Evolutionary conservation across 2,113 vertebrate genomes (phyloP).

Genomic region (Gyps fulvus): DNA sequence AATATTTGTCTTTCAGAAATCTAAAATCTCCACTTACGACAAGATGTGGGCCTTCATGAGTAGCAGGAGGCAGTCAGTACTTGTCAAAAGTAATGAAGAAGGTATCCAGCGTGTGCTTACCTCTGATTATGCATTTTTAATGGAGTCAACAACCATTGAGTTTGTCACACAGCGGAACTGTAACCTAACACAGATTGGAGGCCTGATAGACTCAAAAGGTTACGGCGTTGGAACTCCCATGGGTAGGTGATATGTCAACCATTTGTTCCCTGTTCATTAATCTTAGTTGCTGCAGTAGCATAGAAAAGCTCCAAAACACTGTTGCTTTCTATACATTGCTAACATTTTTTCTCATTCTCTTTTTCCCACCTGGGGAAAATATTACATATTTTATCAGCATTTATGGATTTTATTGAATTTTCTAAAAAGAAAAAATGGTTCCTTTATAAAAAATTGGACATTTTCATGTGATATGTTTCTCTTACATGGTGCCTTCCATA

Average conservation of each 20-base stretch:
- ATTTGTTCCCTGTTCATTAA: constrained; percentile 38
- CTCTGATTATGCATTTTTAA: constrained; percentile 96
- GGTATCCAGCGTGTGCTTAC: constrained; percentile 95
- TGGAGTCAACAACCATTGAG: constrained; percentile 98
- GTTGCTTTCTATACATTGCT: neutral
- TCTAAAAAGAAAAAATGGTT: neutral
- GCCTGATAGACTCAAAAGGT: constrained; percentile 96
- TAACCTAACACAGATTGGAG: constrained; percentile 97
- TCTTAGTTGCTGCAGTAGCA: neutral
- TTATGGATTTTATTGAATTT: neutral
- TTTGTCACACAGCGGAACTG: constrained; percentile 96
- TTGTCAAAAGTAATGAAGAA: constrained; percentile 96
- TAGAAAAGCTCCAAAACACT: neutral
- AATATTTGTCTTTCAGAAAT: constrained; percentile 83
- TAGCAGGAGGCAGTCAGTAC: constrained; percentile 93
- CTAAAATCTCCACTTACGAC: constrained; percentile 98
- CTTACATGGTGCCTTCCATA: neutral
- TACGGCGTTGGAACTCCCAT: constrained; percentile 97
- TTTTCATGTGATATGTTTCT: neutral
- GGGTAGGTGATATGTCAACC: constrained; percentile 80
- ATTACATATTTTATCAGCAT: neutral
- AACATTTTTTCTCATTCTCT: neutral
- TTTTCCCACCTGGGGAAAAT: neutral
- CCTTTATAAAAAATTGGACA: neutral
- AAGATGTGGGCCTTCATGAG: constrained; percentile 99